A percentile compares a stretch with the other conserved stretches of the same genome.
phyloP scores from a whole-genome alignment of 2,113 vertebrate species.

The Alligator mississippiensis region DNA sequence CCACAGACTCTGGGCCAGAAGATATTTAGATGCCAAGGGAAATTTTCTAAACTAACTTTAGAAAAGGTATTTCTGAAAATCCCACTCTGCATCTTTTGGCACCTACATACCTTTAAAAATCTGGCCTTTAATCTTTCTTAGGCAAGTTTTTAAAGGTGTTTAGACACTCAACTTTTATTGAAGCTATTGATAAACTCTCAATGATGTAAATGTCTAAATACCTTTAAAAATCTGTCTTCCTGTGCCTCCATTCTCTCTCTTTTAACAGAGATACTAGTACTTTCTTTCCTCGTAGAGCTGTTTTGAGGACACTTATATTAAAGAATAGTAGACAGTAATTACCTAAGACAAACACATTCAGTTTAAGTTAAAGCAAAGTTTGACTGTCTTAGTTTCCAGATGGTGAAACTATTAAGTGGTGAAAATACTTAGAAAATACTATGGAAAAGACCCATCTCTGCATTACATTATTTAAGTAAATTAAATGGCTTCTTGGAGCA shows the following conservation, averaged over 20 bases:
- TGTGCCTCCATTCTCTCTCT: not conserved
- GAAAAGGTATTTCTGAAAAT: not conserved
- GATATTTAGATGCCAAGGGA: no score
- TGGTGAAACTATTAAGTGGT: not conserved
- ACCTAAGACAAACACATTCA: conserved; percentile 43
- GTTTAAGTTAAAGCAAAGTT: not conserved
- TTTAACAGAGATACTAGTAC: not conserved
- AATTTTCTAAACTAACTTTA: no score
- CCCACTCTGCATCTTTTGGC: not conserved
- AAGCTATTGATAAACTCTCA: no score
- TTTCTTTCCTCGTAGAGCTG: not conserved
- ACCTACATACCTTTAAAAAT: not conserved
- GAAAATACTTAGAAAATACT: not conserved
- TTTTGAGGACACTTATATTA: conserved; percentile 34
- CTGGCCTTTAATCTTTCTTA: not conserved
- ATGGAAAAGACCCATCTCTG: not conserved
- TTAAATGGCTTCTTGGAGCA: not conserved
- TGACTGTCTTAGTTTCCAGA: not conserved
- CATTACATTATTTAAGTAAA: not conserved
- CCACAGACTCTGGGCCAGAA: no score
- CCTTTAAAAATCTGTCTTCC: not conserved
- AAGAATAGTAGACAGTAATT: conserved; percentile 28
- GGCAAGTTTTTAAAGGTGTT: not conserved
- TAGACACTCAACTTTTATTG: not conserved
- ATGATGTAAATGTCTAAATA: not conserved